A percentile compares a stretch with the other conserved stretches of the same genome.
These are phyloP conservation scores for Pogonophryne albipinna DNA, from an alignment of 2,797 vertebrate genomes.

Conservation along the genomic window DNA sequence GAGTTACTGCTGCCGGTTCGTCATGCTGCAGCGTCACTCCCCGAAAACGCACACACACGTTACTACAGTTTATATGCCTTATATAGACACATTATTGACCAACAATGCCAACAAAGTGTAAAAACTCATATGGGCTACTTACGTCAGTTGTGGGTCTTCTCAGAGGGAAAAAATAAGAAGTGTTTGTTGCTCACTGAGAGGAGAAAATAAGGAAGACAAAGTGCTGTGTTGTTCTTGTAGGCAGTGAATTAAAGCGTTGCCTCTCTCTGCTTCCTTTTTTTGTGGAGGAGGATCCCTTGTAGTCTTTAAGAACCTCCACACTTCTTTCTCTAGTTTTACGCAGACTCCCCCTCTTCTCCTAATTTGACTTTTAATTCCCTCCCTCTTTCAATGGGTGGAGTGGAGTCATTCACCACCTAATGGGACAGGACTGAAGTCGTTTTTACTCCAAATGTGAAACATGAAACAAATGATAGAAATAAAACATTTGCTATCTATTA, in stretches of 20 bases:
- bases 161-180: not conserved
- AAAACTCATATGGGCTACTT: slow-evolving; percentile 47
- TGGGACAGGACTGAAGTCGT: not conserved
- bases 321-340: slow-evolving; percentile 49
- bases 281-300: slow-evolving; percentile 22
- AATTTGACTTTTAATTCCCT: slow-evolving; percentile 73
- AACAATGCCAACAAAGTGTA: not conserved
- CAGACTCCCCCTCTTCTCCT: slow-evolving; percentile 46
- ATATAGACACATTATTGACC: not conserved
- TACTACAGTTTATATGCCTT: not conserved
- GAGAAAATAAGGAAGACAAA: not conserved
- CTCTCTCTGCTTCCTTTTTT: slow-evolving; percentile 24
- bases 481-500: too few relatives aligned
- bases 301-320: slow-evolving; percentile 8
- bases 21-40: not conserved
- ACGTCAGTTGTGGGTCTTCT: slow-evolving; percentile 60
- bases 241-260: not conserved
- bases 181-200: slow-evolving; percentile 10
- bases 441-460: not conserved
- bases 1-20: slow-evolving; percentile 13
- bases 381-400: slow-evolving; percentile 64
- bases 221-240: not conserved
- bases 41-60: not conserved
- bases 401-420: slow-evolving; percentile 29
- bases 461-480: too few relatives aligned